phyloP scores from a whole-genome alignment of 1,140 invertebrate species.

The Euura lappo region DNA sequence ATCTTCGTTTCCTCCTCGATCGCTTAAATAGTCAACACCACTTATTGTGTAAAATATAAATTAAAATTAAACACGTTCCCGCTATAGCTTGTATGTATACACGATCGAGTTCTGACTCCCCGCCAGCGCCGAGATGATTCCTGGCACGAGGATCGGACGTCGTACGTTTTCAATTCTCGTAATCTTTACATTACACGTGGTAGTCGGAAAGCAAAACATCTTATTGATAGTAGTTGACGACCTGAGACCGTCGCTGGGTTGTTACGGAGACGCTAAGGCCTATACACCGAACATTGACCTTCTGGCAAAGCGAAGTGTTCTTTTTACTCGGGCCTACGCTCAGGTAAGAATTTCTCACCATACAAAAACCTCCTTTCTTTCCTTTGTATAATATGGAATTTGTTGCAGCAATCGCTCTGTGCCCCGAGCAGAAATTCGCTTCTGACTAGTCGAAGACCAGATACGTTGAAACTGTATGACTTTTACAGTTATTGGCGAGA shows the following conservation, averaged over 20 bases:
- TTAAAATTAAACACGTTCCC: no score
- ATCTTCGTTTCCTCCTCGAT: no score
- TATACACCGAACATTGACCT: slow-evolving; percentile 81
- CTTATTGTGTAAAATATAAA: no score
- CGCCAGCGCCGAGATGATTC: no score
- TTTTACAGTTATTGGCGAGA: slow-evolving; percentile 86
- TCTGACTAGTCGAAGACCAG: slow-evolving; percentile 83
- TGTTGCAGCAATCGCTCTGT: slow-evolving; percentile 82
- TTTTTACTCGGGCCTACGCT: slow-evolving; percentile 72
- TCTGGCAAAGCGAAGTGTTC: slow-evolving; percentile 66
- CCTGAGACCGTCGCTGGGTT: slow-evolving; percentile 73
- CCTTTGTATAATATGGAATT: slow-evolving; percentile 9
- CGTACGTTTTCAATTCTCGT: neutral
- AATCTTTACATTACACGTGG: slow-evolving; percentile 8
- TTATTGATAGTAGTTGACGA: slow-evolving; percentile 84
- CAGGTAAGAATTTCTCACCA: slow-evolving; percentile 62
- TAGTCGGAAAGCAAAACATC: slow-evolving; percentile 62
- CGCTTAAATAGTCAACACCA: no score
- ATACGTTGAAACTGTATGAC: slow-evolving; percentile 80
- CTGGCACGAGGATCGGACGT: no score
- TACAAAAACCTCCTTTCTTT: no score
- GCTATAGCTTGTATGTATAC: no score
- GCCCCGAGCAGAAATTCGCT: slow-evolving; percentile 89
- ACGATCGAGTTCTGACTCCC: no score
- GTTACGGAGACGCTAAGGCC: slow-evolving; percentile 71